Base-by-base conservation (phyloP, 2,888 invertebrate species). In the Lithodes maja region DNA sequence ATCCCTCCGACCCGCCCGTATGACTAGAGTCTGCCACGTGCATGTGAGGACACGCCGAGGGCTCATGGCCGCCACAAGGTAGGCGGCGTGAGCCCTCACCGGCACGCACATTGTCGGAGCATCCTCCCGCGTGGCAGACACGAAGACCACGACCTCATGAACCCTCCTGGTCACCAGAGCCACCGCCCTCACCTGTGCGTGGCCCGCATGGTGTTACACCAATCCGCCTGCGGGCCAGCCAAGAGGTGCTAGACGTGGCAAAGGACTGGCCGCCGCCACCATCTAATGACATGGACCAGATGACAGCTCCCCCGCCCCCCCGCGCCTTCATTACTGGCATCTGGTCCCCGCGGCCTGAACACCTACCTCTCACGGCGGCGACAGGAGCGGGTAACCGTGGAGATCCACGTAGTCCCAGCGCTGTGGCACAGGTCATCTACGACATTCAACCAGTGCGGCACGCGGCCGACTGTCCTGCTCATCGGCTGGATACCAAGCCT, bases 31-130 rank as follows among this genome's bases (percentile, higher is more conserved):
- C 91, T 86, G 82, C 90, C 88, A 90, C 90, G 84, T 89, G 90
- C 53, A 89, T 91, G 89, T 91, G 91, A 91, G 91, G 91, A 89
- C 90, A 91, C 91, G 91, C 91, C 89, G 90, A 83, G 90, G 91
- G 90, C 86, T 82, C 91, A 87, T 91, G 91, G 91, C 89, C 91
- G 85, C 86, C 90, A 17, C 82, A 80, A 78, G 86, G 86, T 69
- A 74, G 90, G 86, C 90, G 90, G 88, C 82, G 85, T 87, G 90
- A 90, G 86, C 91, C 91, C 91, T 91, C 91, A 86, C 87, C 89
- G 86, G 91, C 82, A 75, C 83, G 74, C 75, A 68, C 81, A 81
- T 85, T 82, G 87, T 77, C 83, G 82, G 89, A 89, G 86, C 87
- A 91, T 84, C 88, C 90, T 83, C 90, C 90, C 89, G 87, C 90